Base-by-base conservation (phyloP, 2,888 invertebrate species). In the Sturmia bella region DNA sequence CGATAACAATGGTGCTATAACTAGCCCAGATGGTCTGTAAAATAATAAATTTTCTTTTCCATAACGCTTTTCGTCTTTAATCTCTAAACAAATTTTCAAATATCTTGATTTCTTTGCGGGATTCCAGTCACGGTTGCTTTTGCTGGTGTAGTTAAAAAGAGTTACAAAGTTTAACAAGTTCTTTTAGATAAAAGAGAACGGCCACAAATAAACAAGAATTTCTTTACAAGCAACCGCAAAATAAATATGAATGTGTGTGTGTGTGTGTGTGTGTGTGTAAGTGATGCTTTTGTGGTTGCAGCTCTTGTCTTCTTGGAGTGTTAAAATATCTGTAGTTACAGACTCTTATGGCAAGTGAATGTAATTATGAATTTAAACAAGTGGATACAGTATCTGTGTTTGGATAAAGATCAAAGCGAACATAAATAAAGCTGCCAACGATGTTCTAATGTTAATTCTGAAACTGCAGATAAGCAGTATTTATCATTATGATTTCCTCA, bases 131-230 rank as follows among this genome's bases (percentile, higher is more conserved):
- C 9, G 27, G 63, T 52, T 70, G 17, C 37, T 15, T 32, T 54
- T 56, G 12, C 48, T 37, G 24, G n/a, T 59, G 43, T 39, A 39
- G 11, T 66, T 32, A 6, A 37, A 52, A 72, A 57, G 70, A 70
- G 70, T 70, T 77, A 50, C 57, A 74, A 45, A 78, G 59, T 66
- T 72, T 78, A 72, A 72, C 78, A 78, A 73, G 72, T 68, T 73
- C 59, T 68, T 61, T 59, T 12, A 68, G 54, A 79, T 73, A 59
- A 59, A 72, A 56, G 15, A 48, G 39, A 37, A 37, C 41, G n/a
- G 17, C 27, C 24, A 27, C 24, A 32, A 73, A 54, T 12, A 15
- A 21, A 41, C 27, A 68, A 59, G 41, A 15, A 50, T 50, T 50
- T 41, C 19, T 59, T 59, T 59, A 9, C 11, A 15, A 21, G 12